phyloP scores from a whole-genome alignment of 2,888 invertebrate genomes.

The Pollenia labialis region DNA sequence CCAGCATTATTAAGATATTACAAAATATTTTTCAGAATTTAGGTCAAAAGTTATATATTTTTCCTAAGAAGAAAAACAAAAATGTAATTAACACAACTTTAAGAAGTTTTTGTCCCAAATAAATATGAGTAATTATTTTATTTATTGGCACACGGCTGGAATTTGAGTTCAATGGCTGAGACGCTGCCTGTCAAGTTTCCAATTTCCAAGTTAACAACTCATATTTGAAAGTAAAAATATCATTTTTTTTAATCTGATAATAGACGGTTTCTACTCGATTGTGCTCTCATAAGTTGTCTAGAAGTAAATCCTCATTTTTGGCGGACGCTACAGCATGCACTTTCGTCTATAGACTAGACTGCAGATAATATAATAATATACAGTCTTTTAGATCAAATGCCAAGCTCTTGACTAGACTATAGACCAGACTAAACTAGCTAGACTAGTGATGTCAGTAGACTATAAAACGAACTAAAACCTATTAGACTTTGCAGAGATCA shows the following conservation, averaged over 20 bases:
- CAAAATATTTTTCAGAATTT: constrained; percentile 4
- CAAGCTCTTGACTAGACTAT: too few species aligned
- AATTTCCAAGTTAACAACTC: constrained; percentile 27
- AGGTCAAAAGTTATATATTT: background rate
- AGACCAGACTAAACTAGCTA: too few species aligned
- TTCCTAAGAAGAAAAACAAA: background rate
- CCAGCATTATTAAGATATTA: background rate
- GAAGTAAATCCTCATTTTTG: constrained; percentile 36
- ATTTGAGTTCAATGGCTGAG: background rate
- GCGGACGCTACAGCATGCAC: too few species aligned
- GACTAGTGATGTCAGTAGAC: too few species aligned
- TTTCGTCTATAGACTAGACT: too few species aligned
- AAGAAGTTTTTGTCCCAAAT: constrained; percentile 38
- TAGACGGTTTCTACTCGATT: background rate
- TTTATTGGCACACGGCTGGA: background rate
- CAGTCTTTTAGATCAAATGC: too few species aligned
- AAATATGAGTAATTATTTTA: background rate
- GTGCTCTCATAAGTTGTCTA: constrained; percentile 37
- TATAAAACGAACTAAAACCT: too few species aligned
- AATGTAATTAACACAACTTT: constrained; percentile 7
- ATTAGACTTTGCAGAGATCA: too few species aligned
- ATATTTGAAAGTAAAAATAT: constrained; percentile 57
- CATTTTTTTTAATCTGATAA: constrained; percentile 6
- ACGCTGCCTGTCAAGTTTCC: background rate
- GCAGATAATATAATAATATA: too few species aligned